Conservation (phyloP, 2,797 vertebrate species). For the Brotula barbata region DNA sequence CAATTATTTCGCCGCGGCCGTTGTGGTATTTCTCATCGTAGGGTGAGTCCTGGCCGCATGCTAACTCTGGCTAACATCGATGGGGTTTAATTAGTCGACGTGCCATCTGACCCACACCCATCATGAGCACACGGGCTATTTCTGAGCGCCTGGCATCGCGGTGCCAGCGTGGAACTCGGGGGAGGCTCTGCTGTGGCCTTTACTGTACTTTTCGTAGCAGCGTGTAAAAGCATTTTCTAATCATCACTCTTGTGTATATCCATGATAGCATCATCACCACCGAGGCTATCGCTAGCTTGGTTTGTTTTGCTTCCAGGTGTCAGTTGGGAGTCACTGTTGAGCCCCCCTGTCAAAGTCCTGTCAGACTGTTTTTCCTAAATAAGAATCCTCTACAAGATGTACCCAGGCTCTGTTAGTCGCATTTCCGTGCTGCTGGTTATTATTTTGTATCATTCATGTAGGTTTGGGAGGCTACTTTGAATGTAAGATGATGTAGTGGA, state of each 20-base stretch:
- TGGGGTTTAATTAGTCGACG: slow-evolving; percentile 42
- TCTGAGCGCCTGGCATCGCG: slow-evolving; percentile 1
- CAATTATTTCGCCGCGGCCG: slow-evolving; percentile 86
- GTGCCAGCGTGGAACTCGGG: neutral
- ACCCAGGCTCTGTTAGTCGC: too few species aligned
- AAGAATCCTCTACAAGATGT: neutral
- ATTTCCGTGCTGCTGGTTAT: neutral
- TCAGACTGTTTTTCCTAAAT: neutral
- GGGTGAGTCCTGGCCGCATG: slow-evolving; percentile 82
- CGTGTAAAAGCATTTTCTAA: neutral
- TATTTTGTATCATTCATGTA: neutral
- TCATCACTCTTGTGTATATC: neutral
- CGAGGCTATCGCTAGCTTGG: neutral
- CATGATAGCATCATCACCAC: neutral
- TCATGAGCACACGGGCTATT: slow-evolving; percentile 32
- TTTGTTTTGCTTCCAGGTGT: neutral
- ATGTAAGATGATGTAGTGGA: slow-evolving; percentile 36
- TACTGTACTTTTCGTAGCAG: neutral
- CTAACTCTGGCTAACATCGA: slow-evolving; percentile 39
- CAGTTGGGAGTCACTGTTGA: too few species aligned
- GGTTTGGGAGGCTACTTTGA: neutral
- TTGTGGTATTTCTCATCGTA: slow-evolving; percentile 86
- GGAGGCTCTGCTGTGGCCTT: neutral
- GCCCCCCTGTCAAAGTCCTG: too few species aligned
- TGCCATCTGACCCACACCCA: slow-evolving; percentile 50